Conservation (phyloP, 2,797 vertebrate species). For the Brachyalestes nurse region DNA sequence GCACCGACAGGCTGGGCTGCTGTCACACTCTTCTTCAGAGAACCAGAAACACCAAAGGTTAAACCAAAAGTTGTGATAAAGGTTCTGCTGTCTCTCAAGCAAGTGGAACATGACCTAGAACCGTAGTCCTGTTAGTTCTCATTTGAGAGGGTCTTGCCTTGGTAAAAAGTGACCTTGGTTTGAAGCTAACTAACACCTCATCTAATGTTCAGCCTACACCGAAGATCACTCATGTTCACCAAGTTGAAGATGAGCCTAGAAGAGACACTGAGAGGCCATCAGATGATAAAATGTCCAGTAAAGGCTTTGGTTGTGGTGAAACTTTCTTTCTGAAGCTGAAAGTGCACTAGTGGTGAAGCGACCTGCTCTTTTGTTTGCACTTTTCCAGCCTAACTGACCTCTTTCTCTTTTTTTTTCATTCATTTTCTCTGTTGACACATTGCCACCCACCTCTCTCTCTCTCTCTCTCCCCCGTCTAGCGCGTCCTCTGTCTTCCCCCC, state of each 20-base stretch:
- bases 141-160: too few relatives aligned
- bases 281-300: conserved; percentile 14
- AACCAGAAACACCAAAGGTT: too few relatives aligned
- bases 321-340: neutral
- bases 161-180: too few relatives aligned
- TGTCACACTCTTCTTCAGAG: too few relatives aligned
- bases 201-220: too few relatives aligned
- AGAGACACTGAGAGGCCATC: too few relatives aligned
- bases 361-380: conserved; percentile 34
- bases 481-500: conserved; percentile 23
- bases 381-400: conserved; percentile 20
- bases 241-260: neutral
- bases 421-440: neutral
- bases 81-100: too few relatives aligned
- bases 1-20: too few relatives aligned
- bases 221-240: neutral
- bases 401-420: conserved; percentile 32
- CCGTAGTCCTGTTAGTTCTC: too few relatives aligned
- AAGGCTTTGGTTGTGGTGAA: neutral
- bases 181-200: too few relatives aligned
- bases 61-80: too few relatives aligned
- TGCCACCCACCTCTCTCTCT: conserved; percentile 1
- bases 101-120: too few relatives aligned
- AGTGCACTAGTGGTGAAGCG: conserved; percentile 26
- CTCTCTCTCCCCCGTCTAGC: neutral